Conservation (phyloP, 1,140 invertebrate genomes). For the Paraescarpia echinospica region DNA sequence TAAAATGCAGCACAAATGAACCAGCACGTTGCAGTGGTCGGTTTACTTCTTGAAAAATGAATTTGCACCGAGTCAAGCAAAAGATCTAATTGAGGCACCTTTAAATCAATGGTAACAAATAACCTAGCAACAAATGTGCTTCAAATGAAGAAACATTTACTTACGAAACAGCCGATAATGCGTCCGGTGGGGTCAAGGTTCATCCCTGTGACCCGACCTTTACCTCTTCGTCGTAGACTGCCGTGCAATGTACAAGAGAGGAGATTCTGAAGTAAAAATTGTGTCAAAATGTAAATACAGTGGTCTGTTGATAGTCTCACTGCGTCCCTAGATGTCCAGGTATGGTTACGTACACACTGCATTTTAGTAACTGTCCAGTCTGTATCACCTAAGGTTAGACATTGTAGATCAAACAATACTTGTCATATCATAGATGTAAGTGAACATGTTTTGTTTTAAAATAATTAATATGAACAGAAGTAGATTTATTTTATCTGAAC, state of each 20-base stretch:
- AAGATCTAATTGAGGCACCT: no score
- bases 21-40: no score
- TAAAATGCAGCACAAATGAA: no score
- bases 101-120: no score
- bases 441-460: no score
- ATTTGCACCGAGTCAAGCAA: no score
- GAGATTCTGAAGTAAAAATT: neutral
- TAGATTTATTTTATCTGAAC: no score
- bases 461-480: no score
- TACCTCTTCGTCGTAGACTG: neutral
- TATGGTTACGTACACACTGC: neutral
- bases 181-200: constrained; percentile 5
- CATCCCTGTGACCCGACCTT: neutral
- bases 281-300: neutral
- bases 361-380: neutral
- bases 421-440: no score
- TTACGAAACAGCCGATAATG: constrained; percentile 9
- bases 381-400: neutral
- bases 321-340: neutral
- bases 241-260: constrained; percentile 12
- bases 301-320: neutral
- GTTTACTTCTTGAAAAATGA: no score
- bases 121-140: neutral
- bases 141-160: neutral
- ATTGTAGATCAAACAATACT: no score